Base-by-base conservation (phyloP, 2,888 invertebrate genomes). In the Rhopalosiphum nymphaeae region DNA sequence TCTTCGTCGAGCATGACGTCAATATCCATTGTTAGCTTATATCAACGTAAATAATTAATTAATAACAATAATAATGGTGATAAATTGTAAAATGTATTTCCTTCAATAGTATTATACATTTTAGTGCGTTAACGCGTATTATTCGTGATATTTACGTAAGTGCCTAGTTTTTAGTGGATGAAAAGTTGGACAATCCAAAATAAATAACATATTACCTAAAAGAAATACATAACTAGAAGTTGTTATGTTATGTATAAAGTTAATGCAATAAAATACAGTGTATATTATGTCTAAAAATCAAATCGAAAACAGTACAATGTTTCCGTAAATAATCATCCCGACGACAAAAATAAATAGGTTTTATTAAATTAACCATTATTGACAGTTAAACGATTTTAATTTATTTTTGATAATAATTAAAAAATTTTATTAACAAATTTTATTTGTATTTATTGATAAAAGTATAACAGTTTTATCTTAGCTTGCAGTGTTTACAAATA, bases 1-100 rank as follows among this genome's bases (percentile, higher is more conserved):
- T 88, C n/a, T 49, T 87, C 21, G 87, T 88, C 88, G 49, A 88
- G 53, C 88, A 25, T 88, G 36, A 53, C 88, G 36, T 53, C 53
- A 9, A 53, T 53, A 21, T n/a, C 25, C n/a, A 88, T 78, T 78
- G 78, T 78, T 78, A 21, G 36, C 21, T 36, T 78, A 78, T 9
- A 36, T 36, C 21, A 36, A 78, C 21, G 16, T 78, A 36, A 44
- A 78, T 36, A 36, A 78, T 78, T 78, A 78, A 78, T 67, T 36
- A 67, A 36, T 67, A 78, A 36, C 36, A 78, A 78, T 36, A 78
- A 67, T 67, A 67, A 67, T n/a, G 67, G 9, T 78, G 78, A 78
- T 36, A 78, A 78, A 25, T 78, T 36, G 2, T 78, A 78, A 78
- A 78, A 78, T 78, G 21, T 78, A 78, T 78, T 36, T 78, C 9